Evolutionary conservation across 2,888 invertebrate species (phyloP).

Genomic region (Lepidonotus clava): DNA sequence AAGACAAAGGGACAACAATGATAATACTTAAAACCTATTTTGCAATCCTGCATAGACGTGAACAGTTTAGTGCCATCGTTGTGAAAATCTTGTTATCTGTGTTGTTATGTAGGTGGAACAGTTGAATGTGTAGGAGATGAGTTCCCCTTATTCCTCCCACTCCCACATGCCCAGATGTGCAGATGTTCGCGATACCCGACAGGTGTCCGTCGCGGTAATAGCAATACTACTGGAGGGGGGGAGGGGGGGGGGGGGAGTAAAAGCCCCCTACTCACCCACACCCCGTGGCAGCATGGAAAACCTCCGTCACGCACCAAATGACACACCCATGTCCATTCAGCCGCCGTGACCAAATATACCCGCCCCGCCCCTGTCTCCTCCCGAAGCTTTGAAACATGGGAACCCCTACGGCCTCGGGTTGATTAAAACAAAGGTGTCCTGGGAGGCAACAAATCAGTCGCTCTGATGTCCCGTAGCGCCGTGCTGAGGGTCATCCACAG

Average conservation of each 20-base stretch:
- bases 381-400: neutral
- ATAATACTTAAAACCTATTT: neutral
- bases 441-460: neutral
- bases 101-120: too few relatives aligned
- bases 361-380: neutral
- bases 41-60: neutral
- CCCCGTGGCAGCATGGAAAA: neutral
- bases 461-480: neutral
- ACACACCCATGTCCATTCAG: too few relatives aligned
- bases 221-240: neutral
- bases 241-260: neutral
- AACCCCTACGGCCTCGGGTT: conserved; percentile 1
- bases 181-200: neutral
- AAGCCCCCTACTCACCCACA: neutral
- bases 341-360: neutral
- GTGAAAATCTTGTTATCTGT: too few relatives aligned
- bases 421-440: neutral
- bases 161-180: too few relatives aligned
- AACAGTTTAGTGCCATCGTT: neutral
- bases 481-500: too few relatives aligned
- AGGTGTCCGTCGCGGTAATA: conserved; percentile 6
- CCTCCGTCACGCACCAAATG: too few relatives aligned
- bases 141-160: too few relatives aligned
- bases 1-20: neutral
- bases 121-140: too few relatives aligned